Evolutionary conservation across 2,888 invertebrate genomes (phyloP), one percentile per base, ranked within the genome.

Genomic region (Strigamia crassipes): DNA sequence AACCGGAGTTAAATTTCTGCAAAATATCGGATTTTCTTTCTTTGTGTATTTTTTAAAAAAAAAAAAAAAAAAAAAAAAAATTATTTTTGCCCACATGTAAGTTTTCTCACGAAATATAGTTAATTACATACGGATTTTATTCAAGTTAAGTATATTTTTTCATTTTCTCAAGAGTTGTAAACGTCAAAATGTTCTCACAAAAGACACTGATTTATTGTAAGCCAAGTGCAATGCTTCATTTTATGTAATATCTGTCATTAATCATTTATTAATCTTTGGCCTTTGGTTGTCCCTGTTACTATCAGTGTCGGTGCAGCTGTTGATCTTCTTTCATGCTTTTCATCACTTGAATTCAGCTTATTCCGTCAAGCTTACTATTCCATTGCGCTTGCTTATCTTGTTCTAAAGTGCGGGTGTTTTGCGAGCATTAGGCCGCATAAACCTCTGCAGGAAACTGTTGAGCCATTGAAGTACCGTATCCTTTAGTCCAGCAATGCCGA

Each of bases 241-340:
- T 66, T 27, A 66, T 66, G 66, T 66, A 66, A 66, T 66, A 66
- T 66, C 66, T 27, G 66, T 27, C 66, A 66, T 66, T 66, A 66
- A 66, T 66, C 66, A 66, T 66, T 66, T 66, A 66, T 66, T 66
- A 66, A 66, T 66, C 66, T 66, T 66, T 66, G 66, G 66, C 66
- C 66, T 66, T 66, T 66, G 66, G 10, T 27, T 66, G 66, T 66
- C 66, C 66, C 13, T 34, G 66, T 27, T 15, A 27, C 66, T 66
- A 66, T 66, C 66, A 27, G 13, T 66, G 66, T 66, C 66, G 27
- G 66, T 66, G 66, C 66, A 66, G 66, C 66, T 66, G 66, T 66
- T 66, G 66, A 66, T 66, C 66, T 66, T 13, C 66, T 66, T 66
- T 66, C 66, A 66, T 66, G 66, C 66, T 66, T 66, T 66, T 66